Evolutionary conservation across 2,888 invertebrate species (phyloP), one percentile per base, ranked within the genome.

Genomic region (Philopedon plagiatum): DNA sequence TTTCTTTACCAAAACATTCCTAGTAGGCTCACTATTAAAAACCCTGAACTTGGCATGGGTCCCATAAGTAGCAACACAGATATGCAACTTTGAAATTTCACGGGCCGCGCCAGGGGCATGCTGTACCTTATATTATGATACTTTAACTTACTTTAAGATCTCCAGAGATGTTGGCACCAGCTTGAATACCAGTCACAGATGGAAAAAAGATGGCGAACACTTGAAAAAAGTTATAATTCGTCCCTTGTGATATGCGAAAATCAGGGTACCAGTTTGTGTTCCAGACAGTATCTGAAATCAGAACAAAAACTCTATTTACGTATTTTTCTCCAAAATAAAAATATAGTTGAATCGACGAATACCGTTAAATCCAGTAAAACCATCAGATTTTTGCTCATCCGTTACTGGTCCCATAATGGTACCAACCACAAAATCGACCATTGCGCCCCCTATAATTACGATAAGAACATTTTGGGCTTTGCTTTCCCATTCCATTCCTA

Each of bases 191-290:
- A 8, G 99, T 99, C 1, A 98, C 98, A 1, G 98, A 97, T 0
- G 99, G 99, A 82, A 99, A 99, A 87, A 97, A 99, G 71, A 99
- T 96, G 23, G 97, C 93, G 83, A 99, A 99, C 0, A 98, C 95
- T 77, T 94, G 93, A 87, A 98, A 97, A 86, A 98, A 98, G 77
- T 92, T 89, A 81, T 98, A 94, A 49, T 92, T 83, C 9, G 88
- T 79, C 0, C 87, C 88, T 79, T 94, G 93, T 57, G 91, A 91
- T 76, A 77, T 87, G 32, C 93, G 88, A 82, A 91, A 95, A 78
- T 92, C 91, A 0, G 93, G 85, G 0, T 85, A 85, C 86, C 93
- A 91, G 83, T 95, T 95, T 11, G 89, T 85, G 63, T 85, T 81
- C 71, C 97, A 90, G 0, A 92, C 90, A 0, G 89, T 85, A 70